Base-by-base conservation (phyloP, 2,888 invertebrate species). In the Drosophila subsilvestris region DNA sequence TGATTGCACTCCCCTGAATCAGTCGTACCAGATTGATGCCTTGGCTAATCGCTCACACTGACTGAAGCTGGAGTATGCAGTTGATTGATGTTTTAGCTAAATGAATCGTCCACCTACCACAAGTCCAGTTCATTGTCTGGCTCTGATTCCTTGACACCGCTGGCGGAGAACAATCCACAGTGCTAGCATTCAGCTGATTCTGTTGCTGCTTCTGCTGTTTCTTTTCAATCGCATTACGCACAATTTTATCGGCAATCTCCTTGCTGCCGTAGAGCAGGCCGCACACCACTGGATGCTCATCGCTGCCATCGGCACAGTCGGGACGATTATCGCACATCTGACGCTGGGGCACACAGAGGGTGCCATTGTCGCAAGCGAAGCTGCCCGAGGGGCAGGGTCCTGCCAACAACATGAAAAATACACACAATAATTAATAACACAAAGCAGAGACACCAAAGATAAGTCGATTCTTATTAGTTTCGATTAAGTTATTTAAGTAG, bases 351-450 rank as follows among this genome's bases (percentile, higher is more conserved):
- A 94, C 92, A 83, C 94, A 94, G 63, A 91, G 78, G 8, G 92
- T 91, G 57, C 92, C 93, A 81, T 93, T 93, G 69, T 91, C 89
- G 78, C 94, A 94, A 49, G 92, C 90, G 83, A 94, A 93, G 51
- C 93, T 93, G 78, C 94, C 94, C 91, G 85, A 91, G 90, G 93
- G 93, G 82, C 94, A 94, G 45, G 92, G 89, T 76, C 93, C 94
- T 94, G 84, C 63, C 29, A 27, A 44, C 9, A 20, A 53, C 20
- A 56, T 12, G 5, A 32, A 12, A 32, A 32, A 32, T 14, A 43
- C 14, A 22, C 56, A 49, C 18, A 49, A 61, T 44, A 48, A 56
- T 51, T 74, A 74, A 70, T 71, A 78, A 76, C 75, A 55, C 74
- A 66, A 59, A 58, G 20, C 70, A 67, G 14, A 56, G 25, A 44